Percentiles rank a stretch among this genome's conserved stretches.
Conservation (phyloP, 2,888 invertebrate species). For the Tipula helvola region DNA sequence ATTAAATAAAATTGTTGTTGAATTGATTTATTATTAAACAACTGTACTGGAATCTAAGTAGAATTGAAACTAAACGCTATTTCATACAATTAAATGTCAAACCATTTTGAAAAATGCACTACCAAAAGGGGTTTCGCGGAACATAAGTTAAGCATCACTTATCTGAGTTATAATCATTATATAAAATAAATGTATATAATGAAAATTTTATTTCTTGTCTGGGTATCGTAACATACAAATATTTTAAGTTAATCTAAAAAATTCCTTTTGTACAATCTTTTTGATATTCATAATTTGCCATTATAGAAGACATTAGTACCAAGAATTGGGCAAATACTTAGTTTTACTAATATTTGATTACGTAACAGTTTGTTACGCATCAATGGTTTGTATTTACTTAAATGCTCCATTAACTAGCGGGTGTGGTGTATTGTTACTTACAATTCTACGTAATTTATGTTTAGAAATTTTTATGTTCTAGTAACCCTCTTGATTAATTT, state of each 20-base stretch:
- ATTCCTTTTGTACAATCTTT: not conserved
- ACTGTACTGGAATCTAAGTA: too few relatives aligned
- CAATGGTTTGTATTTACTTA: not conserved
- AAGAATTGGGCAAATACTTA: not conserved
- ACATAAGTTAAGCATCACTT: not conserved
- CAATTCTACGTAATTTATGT: not conserved
- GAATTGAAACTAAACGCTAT: too few relatives aligned
- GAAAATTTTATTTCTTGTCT: not conserved
- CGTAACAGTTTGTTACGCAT: not conserved
- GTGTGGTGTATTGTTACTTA: not conserved
- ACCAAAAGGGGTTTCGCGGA: not conserved
- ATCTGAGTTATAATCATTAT: not conserved
- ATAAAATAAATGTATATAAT: not conserved
- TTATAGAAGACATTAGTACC: not conserved
- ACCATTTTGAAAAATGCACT: too few relatives aligned
- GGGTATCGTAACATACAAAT: not conserved
- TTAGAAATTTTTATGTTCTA: not conserved
- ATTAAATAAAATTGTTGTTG: too few relatives aligned
- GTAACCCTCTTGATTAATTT: not conserved
- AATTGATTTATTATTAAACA: too few relatives aligned
- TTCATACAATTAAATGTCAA: too few relatives aligned
- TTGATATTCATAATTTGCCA: not conserved
- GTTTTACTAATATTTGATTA: not conserved
- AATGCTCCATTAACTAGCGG: not conserved
- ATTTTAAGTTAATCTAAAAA: not conserved